Evolutionary conservation across 2,888 invertebrate genomes (phyloP), one percentile per base, ranked within the genome.

Genomic region (Ptycholaimellus sp.): DNA sequence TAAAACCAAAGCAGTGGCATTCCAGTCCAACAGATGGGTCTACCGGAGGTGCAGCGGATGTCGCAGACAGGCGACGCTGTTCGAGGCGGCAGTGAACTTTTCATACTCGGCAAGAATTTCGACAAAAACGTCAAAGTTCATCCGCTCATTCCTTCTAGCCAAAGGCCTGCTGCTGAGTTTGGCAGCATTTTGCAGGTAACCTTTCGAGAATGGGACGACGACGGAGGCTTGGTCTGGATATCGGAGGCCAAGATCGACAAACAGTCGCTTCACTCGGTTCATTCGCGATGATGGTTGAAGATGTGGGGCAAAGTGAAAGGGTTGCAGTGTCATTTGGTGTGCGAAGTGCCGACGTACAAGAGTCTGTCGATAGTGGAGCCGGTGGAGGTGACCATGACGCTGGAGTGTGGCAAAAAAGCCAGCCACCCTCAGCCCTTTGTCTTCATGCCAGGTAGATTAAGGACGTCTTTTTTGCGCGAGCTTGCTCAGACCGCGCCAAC

Each of bases 21-120:
- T 48, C 31, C 49, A 63, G 63, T 62, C 22, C 64, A 64, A 42
- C 63, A 63, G 3, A 50, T 60, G 36, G 63, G 63, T 16, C 55
- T 55, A 35, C 63, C 63, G 25, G 64, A 63, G 43, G 57, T 65
- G 25, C 52, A 53, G 40, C 53, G 58, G 40, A 56, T 56, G 50
- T 63, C 62, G 31, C 39, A 57, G 33, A 39, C 38, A 3, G 47
- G 51, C 27, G 45, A 49, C 14, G 39, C 47, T 3, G 49, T 51
- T 0, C 39, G 42, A 16, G 63, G 64, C 13, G 59, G 59, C 11
- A 46, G 49, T 21, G 61, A 61, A 22, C 44, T 64, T 33, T 61
- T 62, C 43, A 58, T 65, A 34, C 60, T 63, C 30, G 62, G 62
- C 18, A 58, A 61, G 40, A 63, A 63, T 45, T 65, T 63, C 46